Conservation (phyloP, 2,797 vertebrate genomes). For the Spea hammondii region DNA sequence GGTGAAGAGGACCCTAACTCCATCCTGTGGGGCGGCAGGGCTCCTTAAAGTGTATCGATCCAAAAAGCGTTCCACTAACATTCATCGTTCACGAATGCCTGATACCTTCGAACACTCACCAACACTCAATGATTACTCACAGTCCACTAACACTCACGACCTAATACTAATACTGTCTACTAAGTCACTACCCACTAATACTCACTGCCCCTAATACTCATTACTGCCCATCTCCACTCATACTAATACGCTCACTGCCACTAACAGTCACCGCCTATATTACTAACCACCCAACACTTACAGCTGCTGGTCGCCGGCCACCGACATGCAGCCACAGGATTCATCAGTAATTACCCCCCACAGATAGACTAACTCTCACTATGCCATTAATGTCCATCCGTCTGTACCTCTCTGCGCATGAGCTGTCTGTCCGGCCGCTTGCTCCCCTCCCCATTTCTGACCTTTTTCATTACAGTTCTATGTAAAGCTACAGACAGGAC, state of each 20-base stretch:
- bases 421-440: not conserved
- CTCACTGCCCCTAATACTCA: not conserved
- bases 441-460: not conserved
- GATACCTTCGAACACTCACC: not conserved
- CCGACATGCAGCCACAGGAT: too few relatives aligned
- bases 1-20: not conserved
- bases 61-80: not conserved
- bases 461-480: constrained; percentile 21
- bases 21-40: not conserved
- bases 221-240: not conserved
- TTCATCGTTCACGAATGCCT: too few relatives aligned
- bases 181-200: not conserved
- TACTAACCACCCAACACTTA: not conserved
- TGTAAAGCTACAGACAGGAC: constrained; percentile 12
- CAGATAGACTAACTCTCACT: too few relatives aligned
- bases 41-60: too few relatives aligned
- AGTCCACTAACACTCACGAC: not conserved
- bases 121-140: not conserved
- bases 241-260: not conserved
- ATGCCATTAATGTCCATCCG: not conserved
- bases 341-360: too few relatives aligned
- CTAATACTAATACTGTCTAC: not conserved
- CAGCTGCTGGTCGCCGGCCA: not conserved
- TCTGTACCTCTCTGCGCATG: not conserved
- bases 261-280: not conserved